Evolutionary conservation across 1,140 invertebrate genomes (phyloP).

Genomic region (Eurosta solidaginis): DNA sequence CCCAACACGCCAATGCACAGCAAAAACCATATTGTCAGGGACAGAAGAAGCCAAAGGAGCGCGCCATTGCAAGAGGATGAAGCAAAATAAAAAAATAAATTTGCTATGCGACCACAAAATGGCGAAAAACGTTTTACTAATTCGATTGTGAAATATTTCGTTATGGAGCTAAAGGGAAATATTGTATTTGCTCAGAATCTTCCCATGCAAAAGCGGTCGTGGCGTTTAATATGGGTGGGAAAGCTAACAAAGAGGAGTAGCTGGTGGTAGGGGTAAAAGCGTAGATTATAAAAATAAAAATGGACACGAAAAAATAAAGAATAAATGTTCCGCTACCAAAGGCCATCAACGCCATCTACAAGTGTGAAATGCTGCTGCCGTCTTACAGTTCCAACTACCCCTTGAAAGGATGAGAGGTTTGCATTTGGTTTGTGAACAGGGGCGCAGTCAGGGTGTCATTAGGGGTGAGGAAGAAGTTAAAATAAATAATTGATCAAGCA

Average conservation of each 20-base stretch:
- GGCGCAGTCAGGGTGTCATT: too few species aligned
- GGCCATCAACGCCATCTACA: conserved; percentile 33
- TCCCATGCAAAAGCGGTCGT: neutral
- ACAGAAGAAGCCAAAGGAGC: neutral
- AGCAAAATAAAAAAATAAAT: neutral
- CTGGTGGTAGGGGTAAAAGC: neutral
- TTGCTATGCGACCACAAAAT: neutral
- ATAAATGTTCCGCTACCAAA: neutral
- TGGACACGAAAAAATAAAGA: neutral
- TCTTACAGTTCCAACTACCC: neutral
- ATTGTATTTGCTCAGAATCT: neutral
- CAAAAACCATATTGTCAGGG: neutral
- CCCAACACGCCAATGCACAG: neutral
- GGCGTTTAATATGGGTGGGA: neutral
- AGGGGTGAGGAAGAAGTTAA: too few species aligned
- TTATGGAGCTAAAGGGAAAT: neutral
- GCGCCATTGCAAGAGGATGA: neutral
- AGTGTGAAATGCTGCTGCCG: conserved; percentile 20
- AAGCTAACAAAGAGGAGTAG: neutral
- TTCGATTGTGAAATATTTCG: conserved; percentile 29
- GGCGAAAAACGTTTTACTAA: conserved; percentile 19
- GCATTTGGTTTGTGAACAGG: neutral
- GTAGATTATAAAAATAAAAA: neutral
- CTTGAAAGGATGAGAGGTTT: neutral
- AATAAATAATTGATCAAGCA: too few species aligned